phyloP scores from a whole-genome alignment of 2,113 vertebrate genomes.

The Pseudorasbora parva region DNA sequence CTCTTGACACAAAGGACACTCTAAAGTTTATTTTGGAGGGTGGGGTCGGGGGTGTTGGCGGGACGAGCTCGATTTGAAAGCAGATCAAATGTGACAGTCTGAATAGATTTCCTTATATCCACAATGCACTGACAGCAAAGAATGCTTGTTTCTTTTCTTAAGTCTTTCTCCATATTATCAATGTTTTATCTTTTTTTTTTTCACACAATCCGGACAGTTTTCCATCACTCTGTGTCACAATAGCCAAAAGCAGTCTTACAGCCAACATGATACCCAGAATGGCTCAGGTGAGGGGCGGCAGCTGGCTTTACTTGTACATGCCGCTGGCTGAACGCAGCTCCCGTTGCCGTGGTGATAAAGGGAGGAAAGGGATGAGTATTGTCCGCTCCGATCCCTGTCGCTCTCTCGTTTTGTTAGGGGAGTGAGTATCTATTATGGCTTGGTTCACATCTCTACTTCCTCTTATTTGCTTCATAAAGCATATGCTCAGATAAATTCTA shows the following conservation, averaged over 20 bases:
- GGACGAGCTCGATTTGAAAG: conserved; percentile 53
- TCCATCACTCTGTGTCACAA: conserved; percentile 64
- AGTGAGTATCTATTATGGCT: conserved; percentile 87
- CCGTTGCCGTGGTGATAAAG: conserved; percentile 72
- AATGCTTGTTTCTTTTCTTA: conserved; percentile 74
- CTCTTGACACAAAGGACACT: conserved; percentile 25
- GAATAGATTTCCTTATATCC: conserved; percentile 86
- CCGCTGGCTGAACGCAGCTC: conserved; percentile 73
- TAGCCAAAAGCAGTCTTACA: conserved; percentile 67
- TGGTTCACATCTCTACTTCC: conserved; percentile 80
- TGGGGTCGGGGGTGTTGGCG: conserved; percentile 43
- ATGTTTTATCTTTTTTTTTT: neutral
- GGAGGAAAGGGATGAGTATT: conserved; percentile 71
- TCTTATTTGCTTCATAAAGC: conserved; percentile 63
- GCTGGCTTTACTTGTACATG: conserved; percentile 53
- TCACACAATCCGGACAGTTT: conserved; percentile 70
- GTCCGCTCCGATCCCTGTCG: conserved; percentile 69
- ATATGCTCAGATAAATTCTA: conserved; percentile 66
- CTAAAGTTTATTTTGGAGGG: conserved; percentile 6
- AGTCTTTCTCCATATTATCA: conserved; percentile 32
- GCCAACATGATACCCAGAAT: conserved; percentile 65
- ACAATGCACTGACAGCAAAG: conserved; percentile 93
- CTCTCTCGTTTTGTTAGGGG: conserved; percentile 59
- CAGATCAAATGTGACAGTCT: conserved; percentile 82
- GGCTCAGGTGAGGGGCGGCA: conserved; percentile 64